phyloP scores from a whole-genome alignment of 2,797 vertebrate genomes.

The Nasua narica region DNA sequence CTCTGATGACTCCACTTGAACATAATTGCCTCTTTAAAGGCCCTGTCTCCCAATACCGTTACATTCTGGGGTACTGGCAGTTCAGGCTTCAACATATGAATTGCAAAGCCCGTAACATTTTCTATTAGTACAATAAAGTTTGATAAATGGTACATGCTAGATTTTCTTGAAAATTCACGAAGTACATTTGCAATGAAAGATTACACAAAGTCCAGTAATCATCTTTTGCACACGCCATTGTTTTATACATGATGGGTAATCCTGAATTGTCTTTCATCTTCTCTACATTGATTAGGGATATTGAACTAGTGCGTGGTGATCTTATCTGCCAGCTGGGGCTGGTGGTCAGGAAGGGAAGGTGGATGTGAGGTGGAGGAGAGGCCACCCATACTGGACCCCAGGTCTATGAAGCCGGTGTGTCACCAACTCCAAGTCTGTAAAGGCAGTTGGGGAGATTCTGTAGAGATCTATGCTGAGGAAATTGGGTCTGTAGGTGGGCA shows the following conservation, averaged over 20 bases:
- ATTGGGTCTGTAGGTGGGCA: background rate
- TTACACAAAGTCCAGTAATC: background rate
- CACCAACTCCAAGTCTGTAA: background rate
- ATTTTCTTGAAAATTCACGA: background rate
- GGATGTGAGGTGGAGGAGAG: rapidly evolving
- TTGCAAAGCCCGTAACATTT: background rate
- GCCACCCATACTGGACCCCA: background rate
- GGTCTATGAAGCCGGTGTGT: background rate
- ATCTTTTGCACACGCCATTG: background rate
- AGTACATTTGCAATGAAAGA: background rate
- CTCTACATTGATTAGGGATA: background rate
- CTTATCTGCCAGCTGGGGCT: background rate
- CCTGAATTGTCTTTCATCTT: background rate
- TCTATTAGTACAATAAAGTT: background rate
- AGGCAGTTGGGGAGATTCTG: background rate
- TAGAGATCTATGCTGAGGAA: background rate
- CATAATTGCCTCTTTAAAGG: background rate
- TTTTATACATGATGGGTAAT: background rate
- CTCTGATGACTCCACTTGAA: background rate
- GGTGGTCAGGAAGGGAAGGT: background rate
- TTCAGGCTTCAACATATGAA: background rate
- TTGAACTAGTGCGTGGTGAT: background rate
- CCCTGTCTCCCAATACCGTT: background rate
- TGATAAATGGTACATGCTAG: background rate
- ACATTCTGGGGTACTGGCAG: background rate